Evolutionary conservation across 2,888 invertebrate genomes (phyloP).

Genomic region (Ophioninae sp.): DNA sequence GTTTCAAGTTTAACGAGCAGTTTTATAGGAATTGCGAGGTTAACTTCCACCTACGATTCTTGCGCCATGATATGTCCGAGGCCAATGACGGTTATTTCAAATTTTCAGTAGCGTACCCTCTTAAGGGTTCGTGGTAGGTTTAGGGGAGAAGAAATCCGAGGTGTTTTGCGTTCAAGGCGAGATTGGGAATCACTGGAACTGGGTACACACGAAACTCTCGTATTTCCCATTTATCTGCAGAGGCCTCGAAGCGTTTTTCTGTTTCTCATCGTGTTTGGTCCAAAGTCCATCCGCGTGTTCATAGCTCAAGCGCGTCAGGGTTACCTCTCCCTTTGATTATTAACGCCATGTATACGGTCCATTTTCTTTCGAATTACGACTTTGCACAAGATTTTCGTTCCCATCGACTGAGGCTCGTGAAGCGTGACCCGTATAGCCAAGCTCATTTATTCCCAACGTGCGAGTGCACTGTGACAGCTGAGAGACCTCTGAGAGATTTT

Average conservation of each 20-base stretch:
- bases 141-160: too few species aligned
- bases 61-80: too few species aligned
- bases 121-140: too few species aligned
- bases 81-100: too few species aligned
- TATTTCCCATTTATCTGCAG: constrained; percentile 51
- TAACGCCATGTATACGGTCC: not conserved
- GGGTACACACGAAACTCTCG: constrained; percentile 18
- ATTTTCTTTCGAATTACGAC: constrained; percentile 3
- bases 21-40: too few species aligned
- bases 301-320: constrained; percentile 15
- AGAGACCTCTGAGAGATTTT: not conserved
- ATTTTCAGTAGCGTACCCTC: too few species aligned
- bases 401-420: not conserved
- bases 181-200: constrained; percentile 24
- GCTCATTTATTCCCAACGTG: not conserved
- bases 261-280: constrained; percentile 17
- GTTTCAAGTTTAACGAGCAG: too few species aligned
- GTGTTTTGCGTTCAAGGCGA: not conserved
- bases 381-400: not conserved
- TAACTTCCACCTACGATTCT: too few species aligned
- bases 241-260: constrained; percentile 12
- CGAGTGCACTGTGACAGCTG: not conserved
- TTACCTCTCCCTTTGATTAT: constrained; percentile 16
- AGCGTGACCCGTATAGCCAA: not conserved
- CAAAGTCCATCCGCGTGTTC: constrained; percentile 8